These are phyloP conservation scores for Mimachlamys varia DNA, from an alignment of 2,888 invertebrate species.

Conservation along the genomic window DNA sequence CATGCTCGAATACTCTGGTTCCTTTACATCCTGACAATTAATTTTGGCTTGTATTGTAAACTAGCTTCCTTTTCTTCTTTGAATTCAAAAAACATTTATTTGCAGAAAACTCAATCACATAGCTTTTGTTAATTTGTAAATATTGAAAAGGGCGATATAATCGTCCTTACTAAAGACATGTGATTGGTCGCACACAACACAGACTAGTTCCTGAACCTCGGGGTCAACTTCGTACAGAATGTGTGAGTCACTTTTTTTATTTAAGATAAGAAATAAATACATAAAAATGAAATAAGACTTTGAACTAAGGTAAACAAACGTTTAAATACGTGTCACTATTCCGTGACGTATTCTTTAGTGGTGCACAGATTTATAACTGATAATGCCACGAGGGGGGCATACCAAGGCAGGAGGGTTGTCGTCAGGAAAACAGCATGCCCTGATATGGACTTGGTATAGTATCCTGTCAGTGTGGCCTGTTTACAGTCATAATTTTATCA, in stretches of 20 bases:
- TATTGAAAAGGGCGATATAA: neutral
- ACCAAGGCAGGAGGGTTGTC: neutral
- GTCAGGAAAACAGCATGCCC: neutral
- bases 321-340: conserved; percentile 16
- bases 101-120: neutral
- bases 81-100: neutral
- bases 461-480: neutral
- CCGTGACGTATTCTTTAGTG: conserved; percentile 12
- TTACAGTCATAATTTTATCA: neutral
- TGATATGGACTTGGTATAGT: neutral
- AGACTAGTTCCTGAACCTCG: neutral
- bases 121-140: neutral
- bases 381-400: conserved; percentile 15
- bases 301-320: conserved; percentile 5
- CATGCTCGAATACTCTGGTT: neutral
- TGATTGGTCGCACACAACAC: neutral
- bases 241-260: conserved; percentile 28
- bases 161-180: neutral
- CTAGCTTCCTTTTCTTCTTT: neutral
- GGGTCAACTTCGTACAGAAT: neutral
- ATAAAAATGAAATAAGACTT: conserved; percentile 31
- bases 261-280: conserved; percentile 21
- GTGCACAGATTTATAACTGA: conserved; percentile 27
- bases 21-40: neutral
- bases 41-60: neutral